Evolutionary conservation across 2,888 invertebrate species (phyloP).

Genomic region (Ormyrus labotus): DNA sequence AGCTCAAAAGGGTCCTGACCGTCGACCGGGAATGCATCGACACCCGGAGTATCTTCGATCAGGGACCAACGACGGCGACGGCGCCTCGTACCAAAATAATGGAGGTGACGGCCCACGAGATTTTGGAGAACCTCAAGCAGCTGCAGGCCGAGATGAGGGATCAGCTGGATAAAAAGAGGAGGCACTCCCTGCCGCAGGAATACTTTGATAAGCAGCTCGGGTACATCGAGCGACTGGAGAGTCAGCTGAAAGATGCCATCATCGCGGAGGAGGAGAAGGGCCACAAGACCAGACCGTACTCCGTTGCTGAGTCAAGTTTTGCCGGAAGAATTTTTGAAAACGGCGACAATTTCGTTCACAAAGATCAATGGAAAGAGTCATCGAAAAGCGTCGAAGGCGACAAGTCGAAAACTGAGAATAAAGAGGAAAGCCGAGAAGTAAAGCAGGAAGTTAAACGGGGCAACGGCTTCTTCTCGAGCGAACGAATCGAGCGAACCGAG

Average conservation of each 20-base stretch:
- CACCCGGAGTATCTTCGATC: slow-evolving; percentile 72
- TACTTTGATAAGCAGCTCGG: slow-evolving; percentile 66
- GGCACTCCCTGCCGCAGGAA: slow-evolving; percentile 64
- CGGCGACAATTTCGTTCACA: slow-evolving; percentile 8
- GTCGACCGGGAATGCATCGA: slow-evolving; percentile 73
- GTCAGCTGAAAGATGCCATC: slow-evolving; percentile 67
- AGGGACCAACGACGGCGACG: slow-evolving; percentile 58
- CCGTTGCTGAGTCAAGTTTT: background rate
- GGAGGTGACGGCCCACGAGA: slow-evolving; percentile 62
- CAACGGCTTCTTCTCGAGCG: slow-evolving; percentile 58
- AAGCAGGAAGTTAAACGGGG: slow-evolving; percentile 52
- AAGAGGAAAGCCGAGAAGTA: slow-evolving; percentile 60
- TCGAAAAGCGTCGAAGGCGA: slow-evolving; percentile 59
- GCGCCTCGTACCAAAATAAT: slow-evolving; percentile 42
- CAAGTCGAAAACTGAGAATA: slow-evolving; percentile 60
- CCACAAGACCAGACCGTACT: background rate
- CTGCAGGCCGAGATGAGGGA: slow-evolving; percentile 61
- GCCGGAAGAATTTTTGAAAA: background rate
- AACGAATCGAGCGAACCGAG: slow-evolving; percentile 50
- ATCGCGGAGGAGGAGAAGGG: slow-evolving; percentile 68
- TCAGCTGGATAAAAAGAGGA: slow-evolving; percentile 58
- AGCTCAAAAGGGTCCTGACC: slow-evolving; percentile 62
- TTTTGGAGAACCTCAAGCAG: slow-evolving; percentile 67
- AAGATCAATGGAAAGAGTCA: slow-evolving; percentile 65
- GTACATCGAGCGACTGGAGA: slow-evolving; percentile 68